Evolutionary conservation across 2,113 vertebrate species (phyloP).

Genomic region (Sapajus apella): DNA sequence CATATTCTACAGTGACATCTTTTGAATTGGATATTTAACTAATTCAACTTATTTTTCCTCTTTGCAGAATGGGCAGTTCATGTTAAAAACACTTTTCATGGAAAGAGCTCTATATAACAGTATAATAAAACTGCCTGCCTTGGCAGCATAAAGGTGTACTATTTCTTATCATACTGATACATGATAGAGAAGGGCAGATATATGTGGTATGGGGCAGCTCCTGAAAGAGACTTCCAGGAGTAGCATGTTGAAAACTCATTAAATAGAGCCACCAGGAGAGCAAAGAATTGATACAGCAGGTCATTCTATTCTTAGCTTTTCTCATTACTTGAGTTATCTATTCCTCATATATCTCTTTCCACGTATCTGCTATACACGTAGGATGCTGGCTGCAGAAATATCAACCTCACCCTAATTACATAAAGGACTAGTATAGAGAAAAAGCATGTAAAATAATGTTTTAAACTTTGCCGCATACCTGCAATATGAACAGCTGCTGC

Average conservation of each 20-base stretch:
- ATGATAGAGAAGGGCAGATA: not conserved
- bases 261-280: not conserved
- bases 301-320: not conserved
- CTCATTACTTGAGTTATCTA: not conserved
- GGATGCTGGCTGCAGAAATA: conserved; percentile 16
- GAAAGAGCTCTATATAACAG: not conserved
- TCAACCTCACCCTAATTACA: not conserved
- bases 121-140: not conserved
- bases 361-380: not conserved
- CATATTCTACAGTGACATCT: not conserved
- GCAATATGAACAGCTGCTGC: not conserved
- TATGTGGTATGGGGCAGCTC: not conserved
- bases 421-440: not conserved
- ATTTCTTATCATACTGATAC: not conserved
- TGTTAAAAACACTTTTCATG: not conserved
- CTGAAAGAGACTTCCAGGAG: not conserved
- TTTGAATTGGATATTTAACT: conserved; percentile 15
- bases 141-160: not conserved
- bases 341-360: not conserved
- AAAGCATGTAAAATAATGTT: not conserved
- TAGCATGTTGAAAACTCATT: not conserved
- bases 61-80: not conserved
- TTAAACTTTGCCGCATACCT: not conserved
- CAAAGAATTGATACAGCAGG: not conserved
- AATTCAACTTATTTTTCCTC: not conserved